Conservation (phyloP, 2,797 vertebrate genomes). For the Epinephelus awoara region DNA sequence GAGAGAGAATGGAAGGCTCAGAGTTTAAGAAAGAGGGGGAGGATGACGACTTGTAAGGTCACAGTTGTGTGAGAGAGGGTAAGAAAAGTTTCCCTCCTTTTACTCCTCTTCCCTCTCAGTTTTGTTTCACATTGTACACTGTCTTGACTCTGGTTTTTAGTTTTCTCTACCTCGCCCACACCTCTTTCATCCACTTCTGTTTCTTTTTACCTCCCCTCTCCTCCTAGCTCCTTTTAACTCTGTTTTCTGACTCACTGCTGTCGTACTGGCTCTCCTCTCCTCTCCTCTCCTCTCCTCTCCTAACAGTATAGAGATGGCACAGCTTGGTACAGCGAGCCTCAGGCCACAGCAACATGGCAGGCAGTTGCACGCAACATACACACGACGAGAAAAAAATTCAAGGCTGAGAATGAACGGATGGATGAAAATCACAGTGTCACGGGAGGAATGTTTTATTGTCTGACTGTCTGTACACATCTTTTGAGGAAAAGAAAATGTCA, state of each 20-base stretch:
- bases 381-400: not conserved
- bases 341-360: not conserved
- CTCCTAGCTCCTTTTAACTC: not conserved
- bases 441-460: not conserved
- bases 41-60: conserved; percentile 36
- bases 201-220: not conserved
- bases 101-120: not conserved
- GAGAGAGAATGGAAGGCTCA: too few species aligned
- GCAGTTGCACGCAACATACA: not conserved
- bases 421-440: not conserved
- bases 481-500: too few species aligned
- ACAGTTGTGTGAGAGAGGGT: conserved; percentile 45
- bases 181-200: not conserved
- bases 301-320: not conserved
- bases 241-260: not conserved
- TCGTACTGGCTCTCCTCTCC: not conserved
- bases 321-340: conserved; percentile 5
- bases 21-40: conserved; percentile 29
- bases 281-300: not conserved
- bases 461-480: too few species aligned
- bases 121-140: not conserved
- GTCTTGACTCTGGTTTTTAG: not conserved
- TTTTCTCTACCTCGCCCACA: not conserved
- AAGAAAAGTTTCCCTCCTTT: not conserved
- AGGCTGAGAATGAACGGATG: not conserved